Base-by-base conservation (phyloP, 2,888 invertebrate genomes). In the Entomobrya multifasciata region DNA sequence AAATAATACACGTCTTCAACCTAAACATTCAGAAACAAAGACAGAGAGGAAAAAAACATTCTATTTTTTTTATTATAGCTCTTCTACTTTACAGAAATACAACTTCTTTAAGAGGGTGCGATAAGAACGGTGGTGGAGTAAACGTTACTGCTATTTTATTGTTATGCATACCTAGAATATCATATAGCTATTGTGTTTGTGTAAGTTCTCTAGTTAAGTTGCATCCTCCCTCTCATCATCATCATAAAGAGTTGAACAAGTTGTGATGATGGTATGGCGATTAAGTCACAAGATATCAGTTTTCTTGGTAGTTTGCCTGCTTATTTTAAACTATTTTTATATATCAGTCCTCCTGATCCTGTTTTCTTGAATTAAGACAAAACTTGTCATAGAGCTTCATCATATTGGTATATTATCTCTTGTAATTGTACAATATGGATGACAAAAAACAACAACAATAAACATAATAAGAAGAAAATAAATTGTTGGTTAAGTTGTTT, bases 191-290 rank as follows among this genome's bases (percentile, higher is more conserved):
- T 76, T 76, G n/a, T 36, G 36, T 8, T 36, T 36, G 36, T 36
- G 36, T 8, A 36, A 36, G 36, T 36, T 36, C 76, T 83, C 76
- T 83, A 65, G 57, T 74, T 52, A 44, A 52, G 62, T 77, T 78
- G 77, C 77, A 84, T 84, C 84, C 84, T 84, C 84, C 84, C 84
- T 77, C n/a, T n/a, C n/a, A n/a, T n/a, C 84, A 25, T 83, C 76
- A 22, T 76, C 57, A 22, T 72, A 72, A 36, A 55, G 62, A 65
- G 27, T 36, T 36, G 8, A 36, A 36, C 5, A 36, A 36, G 36
- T 36, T 6, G 36, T 36, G 4, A 8, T 36, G 36, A 8, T 36
- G 36, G 36, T 36, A 47, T n/a, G n/a, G 52, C n/a, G 84, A 84
- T 84, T 84, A 77, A 77, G 84, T 84, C 84, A 84, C 44, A 77